A percentile compares a stretch with the other conserved stretches of the same genome.
Conservation (phyloP, 2,113 vertebrate species). For the Cyanoderma ruficeps region DNA sequence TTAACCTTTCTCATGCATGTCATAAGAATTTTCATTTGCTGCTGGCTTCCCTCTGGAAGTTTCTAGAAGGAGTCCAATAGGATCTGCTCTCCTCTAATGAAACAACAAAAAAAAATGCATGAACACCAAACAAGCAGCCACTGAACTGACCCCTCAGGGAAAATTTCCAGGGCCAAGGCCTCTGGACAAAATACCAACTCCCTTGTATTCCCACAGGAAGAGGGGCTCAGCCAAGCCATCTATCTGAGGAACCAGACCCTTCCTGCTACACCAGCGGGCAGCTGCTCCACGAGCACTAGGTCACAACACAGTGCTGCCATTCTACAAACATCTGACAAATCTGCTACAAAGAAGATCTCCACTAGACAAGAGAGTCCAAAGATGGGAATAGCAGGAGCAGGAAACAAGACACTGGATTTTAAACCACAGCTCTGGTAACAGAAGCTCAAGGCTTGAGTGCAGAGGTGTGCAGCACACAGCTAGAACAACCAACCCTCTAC, state of each 20-base stretch:
- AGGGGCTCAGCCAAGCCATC: constrained; percentile 31
- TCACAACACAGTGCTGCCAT: not conserved
- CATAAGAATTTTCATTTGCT: not conserved
- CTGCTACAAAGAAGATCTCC: not conserved
- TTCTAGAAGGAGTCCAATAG: not conserved
- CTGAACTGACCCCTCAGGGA: not conserved
- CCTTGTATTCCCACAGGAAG: constrained; percentile 45
- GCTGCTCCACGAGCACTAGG: not conserved
- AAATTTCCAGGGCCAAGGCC: constrained; percentile 49
- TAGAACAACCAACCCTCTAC: not conserved
- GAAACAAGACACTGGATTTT: not conserved
- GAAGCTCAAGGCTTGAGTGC: not conserved
- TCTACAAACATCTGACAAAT: not conserved
- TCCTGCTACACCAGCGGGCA: constrained; percentile 24
- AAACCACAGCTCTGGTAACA: not conserved
- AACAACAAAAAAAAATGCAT: not conserved
- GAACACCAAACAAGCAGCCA: not conserved
- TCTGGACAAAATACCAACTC: constrained; percentile 2
- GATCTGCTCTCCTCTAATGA: not conserved
- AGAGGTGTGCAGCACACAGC: not conserved
- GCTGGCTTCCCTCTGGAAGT: not conserved
- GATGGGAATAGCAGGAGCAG: not conserved
- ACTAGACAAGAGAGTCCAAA: not conserved
- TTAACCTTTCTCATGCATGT: not conserved
- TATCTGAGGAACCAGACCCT: constrained; percentile 72